phyloP scores from a whole-genome alignment of 2,888 invertebrate genomes.

The Ommatoiulus sabulosus region DNA sequence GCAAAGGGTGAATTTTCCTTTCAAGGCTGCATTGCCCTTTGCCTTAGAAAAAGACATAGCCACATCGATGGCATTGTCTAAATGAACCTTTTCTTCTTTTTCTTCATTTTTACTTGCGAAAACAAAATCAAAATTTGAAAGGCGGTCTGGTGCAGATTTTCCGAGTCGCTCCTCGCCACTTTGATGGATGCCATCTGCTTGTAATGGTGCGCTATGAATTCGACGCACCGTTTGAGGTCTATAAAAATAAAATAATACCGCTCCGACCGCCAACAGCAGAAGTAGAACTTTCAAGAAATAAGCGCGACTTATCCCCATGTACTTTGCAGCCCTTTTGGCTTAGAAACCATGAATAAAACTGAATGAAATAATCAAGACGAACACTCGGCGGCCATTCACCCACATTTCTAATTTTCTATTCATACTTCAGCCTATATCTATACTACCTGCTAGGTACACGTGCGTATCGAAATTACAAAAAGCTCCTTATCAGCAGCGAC shows the following conservation, averaged over 20 bases:
- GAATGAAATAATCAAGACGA: neutral
- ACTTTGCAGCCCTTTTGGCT: conserved; percentile 27
- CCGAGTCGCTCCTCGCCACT: neutral
- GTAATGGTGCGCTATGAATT: neutral
- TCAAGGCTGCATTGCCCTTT: conserved; percentile 53
- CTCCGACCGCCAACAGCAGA: neutral
- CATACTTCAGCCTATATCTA: neutral
- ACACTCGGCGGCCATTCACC: neutral
- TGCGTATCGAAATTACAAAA: neutral
- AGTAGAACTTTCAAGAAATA: conserved; percentile 47
- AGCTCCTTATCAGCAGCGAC: neutral
- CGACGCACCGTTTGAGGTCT: neutral
- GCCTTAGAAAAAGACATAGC: conserved; percentile 57
- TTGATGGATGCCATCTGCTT: neutral
- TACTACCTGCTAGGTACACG: neutral
- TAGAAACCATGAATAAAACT: neutral
- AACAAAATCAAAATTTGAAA: conserved; percentile 36
- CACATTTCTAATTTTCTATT: conserved; percentile 21
- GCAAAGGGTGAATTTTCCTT: conserved; percentile 55
- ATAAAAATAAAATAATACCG: conserved; percentile 5
- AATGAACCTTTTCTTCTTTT: conserved; percentile 42
- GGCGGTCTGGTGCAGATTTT: neutral
- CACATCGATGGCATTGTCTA: conserved; percentile 53
- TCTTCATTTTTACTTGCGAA: conserved; percentile 25
- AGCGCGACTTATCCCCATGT: conserved; percentile 49